Evolutionary conservation across 2,888 invertebrate species (phyloP), one percentile per base, ranked within the genome.

Genomic region (Stenotaenia linearis): DNA sequence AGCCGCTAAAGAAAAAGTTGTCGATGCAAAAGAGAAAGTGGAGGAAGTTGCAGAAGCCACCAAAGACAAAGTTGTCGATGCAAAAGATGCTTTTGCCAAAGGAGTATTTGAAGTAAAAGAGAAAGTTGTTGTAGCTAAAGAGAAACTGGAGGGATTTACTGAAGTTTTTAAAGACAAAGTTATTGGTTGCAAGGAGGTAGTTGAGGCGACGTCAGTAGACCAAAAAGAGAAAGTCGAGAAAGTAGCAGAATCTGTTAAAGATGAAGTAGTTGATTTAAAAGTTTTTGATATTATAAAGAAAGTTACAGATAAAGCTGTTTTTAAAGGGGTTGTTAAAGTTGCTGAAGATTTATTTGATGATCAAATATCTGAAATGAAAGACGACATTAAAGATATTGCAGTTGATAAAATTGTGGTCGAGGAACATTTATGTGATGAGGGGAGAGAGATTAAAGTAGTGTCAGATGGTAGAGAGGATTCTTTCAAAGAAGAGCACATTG

Each of bases 91-190:
- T n/a, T n/a, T n/a, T n/a, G 32, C 4, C 4, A 9, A 88, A n/a
- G 84, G 88, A 5, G 88, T 82, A 87, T 87, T 9, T 32, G 32
- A 32, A n/a, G 23, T 37, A 12, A 23, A 45, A 23, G 23, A 21
- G 15, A 45, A 23, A 23, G 23, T 21, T 23, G 9, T n/a, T 23
- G n/a, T 7, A 40, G 21, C 18, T 35, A 69, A 18, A 23, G 18
- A 69, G 61, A 28, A 56, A 21, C 6, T 9, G 9, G 32, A 32
- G 9, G 32, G 9, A 32, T 4, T 32, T 6, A 32, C 32, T 32
- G 32, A 32, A 4, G 9, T 9, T 6, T 32, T 32, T n/a, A 32
- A 32, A 32, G 32, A 32, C 5, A 32, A 32, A 32, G 23, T 6
- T 6, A 6, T 6, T 6, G 61, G 7, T 23, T 6, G n/a, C n/a